Evolutionary conservation across 2,888 invertebrate genomes (phyloP), one percentile per base, ranked within the genome.

Genomic region (Scaptomyza tumidula): DNA sequence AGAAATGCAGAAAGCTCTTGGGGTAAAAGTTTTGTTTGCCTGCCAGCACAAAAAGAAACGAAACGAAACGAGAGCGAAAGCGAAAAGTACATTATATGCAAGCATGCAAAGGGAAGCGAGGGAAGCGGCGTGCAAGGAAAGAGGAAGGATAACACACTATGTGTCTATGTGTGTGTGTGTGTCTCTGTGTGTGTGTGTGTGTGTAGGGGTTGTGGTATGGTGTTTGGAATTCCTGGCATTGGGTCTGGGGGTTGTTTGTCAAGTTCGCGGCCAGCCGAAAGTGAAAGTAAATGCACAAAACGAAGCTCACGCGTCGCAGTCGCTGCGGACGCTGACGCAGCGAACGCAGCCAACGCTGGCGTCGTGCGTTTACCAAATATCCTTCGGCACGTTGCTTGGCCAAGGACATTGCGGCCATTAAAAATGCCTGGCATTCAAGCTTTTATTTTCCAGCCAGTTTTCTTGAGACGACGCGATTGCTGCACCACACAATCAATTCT

Each of bases 321-420:
- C 55, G 39, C 52, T 1, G 69, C 11, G 27, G 48, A 27, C 43
- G 73, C n/a, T n/a, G n/a, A n/a, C n/a, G n/a, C n/a, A n/a, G n/a
- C n/a, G n/a, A n/a, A 16, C 50, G 57, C 52, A 9, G 59, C 62
- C 62, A 67, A 39, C 63, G 75, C 33, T 37, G 57, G 43, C 71
- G 64, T 41, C 54, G 71, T 70, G 69, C 62, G 66, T 56, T 67
- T 58, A 64, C 53, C 75, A 80, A 86, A 82, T 89, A 88, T 89
- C 87, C 90, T 89, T 90, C 89, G 81, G 80, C 78, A 83, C 78
- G 75, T 77, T 80, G 88, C 90, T 89, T 89, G 88, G 90, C 91
- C 91, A 91, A 91, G 91, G 91, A 91, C 91, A 91, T 90, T 90
- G 81, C 74, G 89, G 88, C 90, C 87, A 91, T 91, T 90, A 91